Percentiles rank a stretch among this genome's conserved stretches.
Evolutionary conservation across 1,140 invertebrate species (phyloP).

Genomic region (Saxidomus purpurata): DNA sequence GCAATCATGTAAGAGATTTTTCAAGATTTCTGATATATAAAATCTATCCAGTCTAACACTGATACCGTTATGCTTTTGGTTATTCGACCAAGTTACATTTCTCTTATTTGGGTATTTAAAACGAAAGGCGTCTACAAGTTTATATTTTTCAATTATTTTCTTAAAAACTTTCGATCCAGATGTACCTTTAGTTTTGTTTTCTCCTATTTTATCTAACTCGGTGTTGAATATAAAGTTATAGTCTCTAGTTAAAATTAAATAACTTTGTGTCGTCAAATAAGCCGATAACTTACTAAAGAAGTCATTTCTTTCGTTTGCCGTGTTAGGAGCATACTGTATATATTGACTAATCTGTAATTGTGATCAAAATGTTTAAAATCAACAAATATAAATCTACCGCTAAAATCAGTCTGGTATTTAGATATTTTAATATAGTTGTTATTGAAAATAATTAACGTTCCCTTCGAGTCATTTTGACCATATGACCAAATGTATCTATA

Average conservation of each 20-base stretch:
- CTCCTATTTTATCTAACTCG: slow-evolving; percentile 69
- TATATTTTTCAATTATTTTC: slow-evolving; percentile 60
- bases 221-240: slow-evolving; percentile 71
- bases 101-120: slow-evolving; percentile 54
- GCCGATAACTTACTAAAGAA: slow-evolving; percentile 65
- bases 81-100: slow-evolving; percentile 57
- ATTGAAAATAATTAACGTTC: slow-evolving; percentile 38
- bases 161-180: slow-evolving; percentile 47
- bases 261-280: slow-evolving; percentile 43
- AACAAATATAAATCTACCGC: slow-evolving; percentile 66
- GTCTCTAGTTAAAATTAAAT: slow-evolving; percentile 67
- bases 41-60: slow-evolving; percentile 71
- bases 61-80: background rate
- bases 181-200: slow-evolving; percentile 49
- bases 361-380: slow-evolving; percentile 45
- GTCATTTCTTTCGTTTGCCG: slow-evolving; percentile 36
- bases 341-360: slow-evolving; percentile 56
- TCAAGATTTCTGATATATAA: slow-evolving; percentile 59
- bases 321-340: slow-evolving; percentile 68
- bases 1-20: slow-evolving; percentile 28
- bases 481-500: slow-evolving; percentile 11
- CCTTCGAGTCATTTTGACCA: background rate
- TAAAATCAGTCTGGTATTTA: slow-evolving; percentile 63
- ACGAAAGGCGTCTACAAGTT: slow-evolving; percentile 68
- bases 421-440: slow-evolving; percentile 17